Base-by-base conservation (phyloP, 2,888 invertebrate genomes). In the Dasysyrphus albostriatus region DNA sequence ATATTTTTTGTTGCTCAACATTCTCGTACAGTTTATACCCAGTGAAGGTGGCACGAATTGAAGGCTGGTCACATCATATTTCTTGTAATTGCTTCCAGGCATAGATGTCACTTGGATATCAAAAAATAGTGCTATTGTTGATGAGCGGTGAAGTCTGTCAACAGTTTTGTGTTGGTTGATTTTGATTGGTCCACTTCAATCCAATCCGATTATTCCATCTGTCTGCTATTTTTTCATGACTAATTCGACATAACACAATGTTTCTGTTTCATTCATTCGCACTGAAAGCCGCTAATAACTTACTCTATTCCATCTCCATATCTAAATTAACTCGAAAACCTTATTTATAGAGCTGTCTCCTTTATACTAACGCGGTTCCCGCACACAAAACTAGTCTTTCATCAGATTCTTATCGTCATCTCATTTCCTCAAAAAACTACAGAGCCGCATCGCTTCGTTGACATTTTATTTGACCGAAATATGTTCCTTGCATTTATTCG, bases 151-250 rank as follows among this genome's bases (percentile, higher is more conserved):
- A 83, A 81, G 4, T 29, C 3, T 14, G 29, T n/a, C 72, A 88
- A 75, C 83, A 88, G 78, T 16, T 51, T 88, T 84, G 88, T 89
- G 88, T 88, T 89, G 89, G 88, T 84, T 76, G 70, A n/a, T 77
- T 89, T 14, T 89, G 88, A 91, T 94, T 94, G 92, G 94, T 90
- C 90, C 90, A 89, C 88, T 79, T 89, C 80, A 88, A 89, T 90
- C 95, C 95, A 96, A 96, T 95, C 89, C 91, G 77, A 92, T 90
- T 90, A 90, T 94, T 95, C 95, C 96, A 96, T 95, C 95, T 95
- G 95, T 80, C 88, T 88, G 70, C 51, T 63, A 61, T 59, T 34
- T 58, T 72, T 75, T 61, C 42, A 54, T 65, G 54, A 19, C 70
- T 1, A 1, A 88, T 39, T 73, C 69, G 75, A 59, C 74, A 79